phyloP scores from a whole-genome alignment of 1,140 invertebrate species.

The Paracyclopina nana region DNA sequence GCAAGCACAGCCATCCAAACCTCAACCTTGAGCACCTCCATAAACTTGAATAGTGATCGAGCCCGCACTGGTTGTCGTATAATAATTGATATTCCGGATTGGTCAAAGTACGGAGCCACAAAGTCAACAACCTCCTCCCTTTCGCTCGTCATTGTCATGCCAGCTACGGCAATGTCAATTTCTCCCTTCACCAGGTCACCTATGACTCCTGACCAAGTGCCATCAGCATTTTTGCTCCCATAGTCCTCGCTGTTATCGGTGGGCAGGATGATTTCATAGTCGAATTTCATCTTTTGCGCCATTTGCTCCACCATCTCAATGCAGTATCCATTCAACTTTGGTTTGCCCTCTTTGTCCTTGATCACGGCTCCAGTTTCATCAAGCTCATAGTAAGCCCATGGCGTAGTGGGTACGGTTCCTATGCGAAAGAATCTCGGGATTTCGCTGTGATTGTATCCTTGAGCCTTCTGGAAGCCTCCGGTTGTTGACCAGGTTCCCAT shows the following conservation, averaged over 20 bases:
- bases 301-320: slow-evolving; percentile 61
- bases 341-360: neutral
- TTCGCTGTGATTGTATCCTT: neutral
- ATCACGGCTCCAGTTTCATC: neutral
- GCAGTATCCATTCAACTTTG: slow-evolving; percentile 65
- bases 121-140: slow-evolving; percentile 82
- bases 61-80: slow-evolving; percentile 59
- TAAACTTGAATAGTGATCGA: slow-evolving; percentile 73
- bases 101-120: slow-evolving; percentile 70
- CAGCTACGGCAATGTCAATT: slow-evolving; percentile 63
- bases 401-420: neutral
- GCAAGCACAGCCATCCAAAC: slow-evolving; percentile 77
- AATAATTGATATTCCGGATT: slow-evolving; percentile 62
- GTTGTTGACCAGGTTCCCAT: neutral
- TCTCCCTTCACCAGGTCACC: slow-evolving; percentile 64
- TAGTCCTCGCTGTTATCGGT: slow-evolving; percentile 29
- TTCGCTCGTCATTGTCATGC: slow-evolving; percentile 76
- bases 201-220: slow-evolving; percentile 69
- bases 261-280: slow-evolving; percentile 55
- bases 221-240: slow-evolving; percentile 31
- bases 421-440: neutral
- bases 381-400: neutral
- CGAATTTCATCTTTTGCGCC: slow-evolving; percentile 56
- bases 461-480: neutral
- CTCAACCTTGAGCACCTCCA: slow-evolving; percentile 64